Evolutionary conservation across 1,140 invertebrate genomes (phyloP).

Genomic region (Apis laboriosa): DNA sequence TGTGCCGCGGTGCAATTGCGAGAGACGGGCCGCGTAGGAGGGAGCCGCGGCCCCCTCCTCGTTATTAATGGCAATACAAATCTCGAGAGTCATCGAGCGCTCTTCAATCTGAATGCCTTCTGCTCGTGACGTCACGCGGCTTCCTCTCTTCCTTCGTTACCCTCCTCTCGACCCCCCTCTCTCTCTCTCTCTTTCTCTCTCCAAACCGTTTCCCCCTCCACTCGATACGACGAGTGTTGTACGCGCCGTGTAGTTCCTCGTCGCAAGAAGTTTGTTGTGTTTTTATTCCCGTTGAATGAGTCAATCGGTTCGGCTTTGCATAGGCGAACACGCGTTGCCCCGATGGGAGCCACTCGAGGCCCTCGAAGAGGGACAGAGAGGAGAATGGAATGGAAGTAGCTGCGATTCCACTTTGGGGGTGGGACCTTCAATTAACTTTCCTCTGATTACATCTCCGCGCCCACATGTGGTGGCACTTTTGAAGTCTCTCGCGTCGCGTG

Average conservation of each 20-base stretch:
- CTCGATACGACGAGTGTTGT: background rate
- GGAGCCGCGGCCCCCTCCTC: conserved; percentile 64
- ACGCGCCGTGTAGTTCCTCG: background rate
- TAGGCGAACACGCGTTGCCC: conserved; percentile 47
- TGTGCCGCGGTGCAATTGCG: conserved; percentile 22
- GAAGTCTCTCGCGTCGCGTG: conserved; percentile 61
- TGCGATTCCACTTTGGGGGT: background rate
- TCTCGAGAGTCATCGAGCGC: conserved; percentile 80
- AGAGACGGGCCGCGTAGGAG: conserved; percentile 4
- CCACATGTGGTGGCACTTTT: conserved; percentile 67
- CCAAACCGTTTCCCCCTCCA: background rate
- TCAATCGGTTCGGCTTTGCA: conserved; percentile 78
- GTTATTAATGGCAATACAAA: conserved; percentile 82
- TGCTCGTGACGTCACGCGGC: conserved; percentile 78
- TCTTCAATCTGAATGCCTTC: conserved; percentile 81
- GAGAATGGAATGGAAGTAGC: background rate
- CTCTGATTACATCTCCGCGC: conserved; percentile 68
- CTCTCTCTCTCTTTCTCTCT: background rate
- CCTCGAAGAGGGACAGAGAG: conserved; percentile 4
- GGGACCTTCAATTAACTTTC: conserved; percentile 77
- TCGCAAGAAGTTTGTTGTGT: conserved; percentile 70
- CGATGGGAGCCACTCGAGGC: conserved; percentile 69
- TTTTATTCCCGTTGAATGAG: conserved; percentile 79
- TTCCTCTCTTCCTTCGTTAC: conserved; percentile 47
- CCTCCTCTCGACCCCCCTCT: background rate